Evolutionary conservation across 37 sponge, comb jelly and placozoan species (phyloP).

Genomic region (Bolinopsis microptera): DNA sequence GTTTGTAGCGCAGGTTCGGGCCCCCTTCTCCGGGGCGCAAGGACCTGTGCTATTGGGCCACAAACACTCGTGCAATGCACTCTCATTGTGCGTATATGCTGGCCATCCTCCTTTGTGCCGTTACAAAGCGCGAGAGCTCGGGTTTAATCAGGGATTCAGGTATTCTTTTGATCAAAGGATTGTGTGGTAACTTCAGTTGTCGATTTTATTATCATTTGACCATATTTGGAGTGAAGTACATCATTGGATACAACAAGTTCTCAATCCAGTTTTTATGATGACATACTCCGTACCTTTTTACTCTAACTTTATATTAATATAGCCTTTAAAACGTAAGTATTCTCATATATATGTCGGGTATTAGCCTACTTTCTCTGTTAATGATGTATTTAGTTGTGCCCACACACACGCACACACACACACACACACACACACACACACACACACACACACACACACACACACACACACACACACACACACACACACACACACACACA

Average conservation of each 20-base stretch:
- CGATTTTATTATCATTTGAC: not conserved
- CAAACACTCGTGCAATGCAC: not conserved
- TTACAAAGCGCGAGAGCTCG: not conserved
- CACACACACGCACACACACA: constrained; percentile 10
- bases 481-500: not conserved
- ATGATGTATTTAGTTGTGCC: not conserved
- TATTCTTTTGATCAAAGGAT: not conserved
- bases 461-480: not conserved
- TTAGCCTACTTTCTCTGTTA: not conserved
- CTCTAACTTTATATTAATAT: not conserved
- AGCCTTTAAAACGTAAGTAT: not conserved
- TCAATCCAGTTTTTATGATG: not conserved
- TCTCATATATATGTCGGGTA: not conserved
- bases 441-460: not conserved
- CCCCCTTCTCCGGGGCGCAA: not conserved
- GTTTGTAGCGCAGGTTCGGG: not conserved
- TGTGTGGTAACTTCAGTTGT: not conserved
- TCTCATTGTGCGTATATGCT: not conserved
- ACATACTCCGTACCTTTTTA: not conserved
- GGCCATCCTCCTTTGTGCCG: not conserved
- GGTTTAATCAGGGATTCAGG: not conserved
- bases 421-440: not conserved
- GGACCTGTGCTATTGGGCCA: constrained; percentile 39
- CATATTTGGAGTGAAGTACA: not conserved
- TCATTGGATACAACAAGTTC: not conserved